Conservation (phyloP, 92 coral and sea anemone species). For the Siderastrea radians region DNA sequence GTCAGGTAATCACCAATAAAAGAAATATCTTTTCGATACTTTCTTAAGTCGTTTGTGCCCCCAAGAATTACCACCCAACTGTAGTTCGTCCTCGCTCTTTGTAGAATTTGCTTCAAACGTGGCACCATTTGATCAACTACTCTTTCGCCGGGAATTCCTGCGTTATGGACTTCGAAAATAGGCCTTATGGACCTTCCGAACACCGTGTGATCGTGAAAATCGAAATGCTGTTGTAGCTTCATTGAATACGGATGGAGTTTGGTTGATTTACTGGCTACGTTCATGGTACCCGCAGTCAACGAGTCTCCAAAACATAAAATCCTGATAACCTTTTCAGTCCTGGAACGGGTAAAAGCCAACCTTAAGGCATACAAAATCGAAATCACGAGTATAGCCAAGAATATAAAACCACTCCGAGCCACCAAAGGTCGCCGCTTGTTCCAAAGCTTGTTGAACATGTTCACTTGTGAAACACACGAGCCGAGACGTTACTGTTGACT, state of each 20-base stretch:
- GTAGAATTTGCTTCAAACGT: slow-evolving; percentile 47
- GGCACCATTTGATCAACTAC: slow-evolving; percentile 43
- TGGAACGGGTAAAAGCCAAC: neutral
- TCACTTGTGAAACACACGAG: no score
- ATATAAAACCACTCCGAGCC: neutral
- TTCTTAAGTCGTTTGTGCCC: slow-evolving; percentile 83
- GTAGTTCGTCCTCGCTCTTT: slow-evolving; percentile 28
- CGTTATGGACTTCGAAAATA: slow-evolving; percentile 49
- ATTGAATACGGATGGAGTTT: slow-evolving; percentile 62
- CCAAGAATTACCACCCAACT: slow-evolving; percentile 88
- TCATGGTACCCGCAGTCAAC: slow-evolving; percentile 55
- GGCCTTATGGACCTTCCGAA: neutral
- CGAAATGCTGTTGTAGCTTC: slow-evolving; percentile 47
- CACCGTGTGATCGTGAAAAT: slow-evolving; percentile 28
- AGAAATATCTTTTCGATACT: slow-evolving; percentile 3
- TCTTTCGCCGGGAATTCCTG: slow-evolving; percentile 67
- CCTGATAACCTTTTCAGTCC: slow-evolving; percentile 18
- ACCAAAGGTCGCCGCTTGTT: neutral
- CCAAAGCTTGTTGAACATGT: neutral
- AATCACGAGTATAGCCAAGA: neutral
- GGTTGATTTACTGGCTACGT: neutral
- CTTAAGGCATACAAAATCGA: slow-evolving; percentile 13
- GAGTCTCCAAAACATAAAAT: slow-evolving; percentile 77
- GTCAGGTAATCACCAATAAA: slow-evolving; percentile 4
- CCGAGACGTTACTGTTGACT: no score